Evolutionary conservation across 1,140 invertebrate species (phyloP), one percentile per base, ranked within the genome.

Genomic region (Asobara japonica): DNA sequence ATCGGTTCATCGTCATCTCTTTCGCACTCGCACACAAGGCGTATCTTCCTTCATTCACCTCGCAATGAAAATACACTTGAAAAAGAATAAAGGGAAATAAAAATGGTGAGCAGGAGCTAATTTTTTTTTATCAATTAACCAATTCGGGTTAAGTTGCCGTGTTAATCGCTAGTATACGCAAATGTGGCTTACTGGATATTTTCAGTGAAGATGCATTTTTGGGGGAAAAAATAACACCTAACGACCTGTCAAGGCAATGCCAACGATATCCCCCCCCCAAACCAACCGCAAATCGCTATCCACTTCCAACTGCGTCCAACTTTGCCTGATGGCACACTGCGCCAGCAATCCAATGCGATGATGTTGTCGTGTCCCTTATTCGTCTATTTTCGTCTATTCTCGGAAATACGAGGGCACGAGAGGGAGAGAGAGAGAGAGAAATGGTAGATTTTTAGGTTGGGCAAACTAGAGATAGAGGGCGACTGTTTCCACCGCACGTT

Each of bases 251-350:
- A 31, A 31, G 25, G 27, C 60, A 62, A 18, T 29, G 10, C 27
- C 16, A 3, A 5, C 10, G 31, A 30, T 30, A 62, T 13, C 11
- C 29, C 25, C 10, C 6, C 13, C 27, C n/a, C 8, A 20, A 51
- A 20, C 11, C 25, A 29, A 10, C 41, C 22, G 31, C 60, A 29
- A 62, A n/a, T n/a, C n/a, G n/a, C 60, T 62, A 16, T 62, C 60
- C 30, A 31, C 10, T 29, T 29, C 22, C 20, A 29, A 30, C 29
- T 16, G 29, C 29, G 29, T 62, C 13, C 27, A 62, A 62, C 60
- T 62, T 62, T 62, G 20, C 3, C 56, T 30, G 60, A 62, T 62
- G 11, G 29, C 60, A 62, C 60, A 62, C 60, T 62, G 60, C 51
- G 51, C 51, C 51, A 45, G n/a, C 41, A 45, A n/a, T 45, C 41